Conservation (phyloP, 2,113 vertebrate genomes). For the Cryptotis parvus region DNA sequence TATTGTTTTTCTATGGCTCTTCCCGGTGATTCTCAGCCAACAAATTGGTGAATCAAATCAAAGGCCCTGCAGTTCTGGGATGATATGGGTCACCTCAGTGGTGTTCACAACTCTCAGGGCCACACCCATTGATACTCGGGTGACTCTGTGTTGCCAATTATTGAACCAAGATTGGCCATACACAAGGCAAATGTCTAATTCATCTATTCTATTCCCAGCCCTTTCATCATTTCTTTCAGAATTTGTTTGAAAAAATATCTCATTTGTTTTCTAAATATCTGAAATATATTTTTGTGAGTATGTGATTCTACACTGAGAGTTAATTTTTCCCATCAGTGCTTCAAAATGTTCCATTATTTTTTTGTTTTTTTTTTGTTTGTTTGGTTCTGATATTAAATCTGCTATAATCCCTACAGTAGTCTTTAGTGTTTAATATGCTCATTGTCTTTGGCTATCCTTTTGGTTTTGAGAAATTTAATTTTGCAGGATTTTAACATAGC, state of each 20-base stretch:
- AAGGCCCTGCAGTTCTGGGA: too few relatives aligned
- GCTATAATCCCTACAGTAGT: background rate
- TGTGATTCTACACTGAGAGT: background rate
- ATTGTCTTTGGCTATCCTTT: background rate
- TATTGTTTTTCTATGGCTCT: too few relatives aligned
- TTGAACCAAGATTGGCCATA: too few relatives aligned
- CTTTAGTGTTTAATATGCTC: background rate
- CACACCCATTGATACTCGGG: too few relatives aligned
- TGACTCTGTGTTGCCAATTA: too few relatives aligned
- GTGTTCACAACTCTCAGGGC: too few relatives aligned
- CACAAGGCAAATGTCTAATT: too few relatives aligned
- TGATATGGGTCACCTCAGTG: too few relatives aligned
- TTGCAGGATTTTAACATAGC: background rate
- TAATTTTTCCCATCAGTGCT: background rate
- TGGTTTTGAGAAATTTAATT: slow-evolving; percentile 33
- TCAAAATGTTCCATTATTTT: too few relatives aligned
- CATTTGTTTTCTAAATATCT: background rate
- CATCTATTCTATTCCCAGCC: too few relatives aligned
- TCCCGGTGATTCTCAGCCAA: too few relatives aligned
- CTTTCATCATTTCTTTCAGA: background rate
- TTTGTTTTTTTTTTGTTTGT: background rate
- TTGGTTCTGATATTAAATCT: background rate
- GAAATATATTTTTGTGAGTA: slow-evolving; percentile 31
- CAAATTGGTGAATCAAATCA: too few relatives aligned
- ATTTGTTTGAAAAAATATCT: background rate